phyloP scores from a whole-genome alignment of 2,113 vertebrate species.

The Myrmophylax atrothorax region DNA sequence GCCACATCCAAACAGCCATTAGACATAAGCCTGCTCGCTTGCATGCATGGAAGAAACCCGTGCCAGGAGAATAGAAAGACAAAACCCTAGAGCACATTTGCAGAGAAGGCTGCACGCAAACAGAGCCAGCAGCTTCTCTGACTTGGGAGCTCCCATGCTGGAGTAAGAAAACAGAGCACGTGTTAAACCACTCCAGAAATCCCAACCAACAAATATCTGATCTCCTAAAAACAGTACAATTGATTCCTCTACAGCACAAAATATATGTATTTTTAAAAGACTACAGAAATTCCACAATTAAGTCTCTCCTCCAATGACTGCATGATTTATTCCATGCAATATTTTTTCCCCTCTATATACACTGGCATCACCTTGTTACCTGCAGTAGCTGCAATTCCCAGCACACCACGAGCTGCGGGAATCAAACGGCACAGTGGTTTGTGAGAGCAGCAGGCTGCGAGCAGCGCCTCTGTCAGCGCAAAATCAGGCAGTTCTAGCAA shows the following conservation, averaged over 20 bases:
- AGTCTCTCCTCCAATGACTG: neutral
- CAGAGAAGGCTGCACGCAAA: conserved; percentile 27
- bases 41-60: conserved; percentile 19
- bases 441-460: conserved; percentile 42
- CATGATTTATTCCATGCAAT: neutral
- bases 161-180: conserved; percentile 21
- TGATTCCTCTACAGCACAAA: neutral
- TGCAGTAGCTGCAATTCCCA: neutral
- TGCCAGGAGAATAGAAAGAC: conserved; percentile 55
- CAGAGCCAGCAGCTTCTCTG: conserved; percentile 26
- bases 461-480: neutral
- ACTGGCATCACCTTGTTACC: conserved; percentile 9
- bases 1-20: conserved; percentile 58
- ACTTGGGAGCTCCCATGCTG: neutral
- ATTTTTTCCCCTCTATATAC: neutral
- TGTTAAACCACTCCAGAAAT: conserved; percentile 37
- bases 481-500: neutral
- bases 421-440: neutral
- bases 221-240: neutral
- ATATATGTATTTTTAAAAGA: neutral
- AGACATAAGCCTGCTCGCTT: conserved; percentile 49
- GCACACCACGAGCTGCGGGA: neutral
- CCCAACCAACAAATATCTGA: neutral
- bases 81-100: conserved; percentile 49
- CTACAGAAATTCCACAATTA: conserved; percentile 4